Base-by-base conservation (phyloP, 2,888 invertebrate species). In the Campoletis raptor region DNA sequence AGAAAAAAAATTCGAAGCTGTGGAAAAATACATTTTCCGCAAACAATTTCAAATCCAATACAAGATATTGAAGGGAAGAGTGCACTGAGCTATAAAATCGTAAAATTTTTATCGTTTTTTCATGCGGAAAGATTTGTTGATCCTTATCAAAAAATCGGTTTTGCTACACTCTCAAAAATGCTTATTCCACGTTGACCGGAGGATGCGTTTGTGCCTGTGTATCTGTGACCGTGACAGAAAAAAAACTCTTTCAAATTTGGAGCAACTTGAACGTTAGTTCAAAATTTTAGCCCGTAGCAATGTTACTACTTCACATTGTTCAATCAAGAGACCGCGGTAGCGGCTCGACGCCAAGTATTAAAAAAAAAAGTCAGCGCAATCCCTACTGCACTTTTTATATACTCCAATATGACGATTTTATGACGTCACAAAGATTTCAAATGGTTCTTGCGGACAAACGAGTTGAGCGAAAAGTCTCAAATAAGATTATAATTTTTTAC, bases 81-180 rank as follows among this genome's bases (percentile, higher is more conserved):
- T 57, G 57, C 57, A 18, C 10, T 69, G 42, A 40, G 40, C 30
- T 6, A 66, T 66, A 37, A 66, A 66, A 66, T 66, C 24, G 48
- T 48, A 5, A 18, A 15, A 48, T 48, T 15, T 48, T 48, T 48
- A 48, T 48, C 18, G 48, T 45, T 12, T 45, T 48, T 48, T 48
- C 18, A 48, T 48, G 48, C 5, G 48, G 15, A 48, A 15, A 48
- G 3, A 15, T 48, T 48, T 18, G 30, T 30, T 30, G 30, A 18
- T 18, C 15, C 18, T 48, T 8, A 48, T 48, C 48, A 6, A 18
- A 4, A 2, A 15, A 18, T 6, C 8, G 18, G 18, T 18, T 18
- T 48, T 48, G 18, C 48, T 18, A 48, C 3, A 18, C 18, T 48
- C 48, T 45, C 3, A 15, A 18, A 18, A 18, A 5, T n/a, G n/a